Percentiles rank a stretch among this genome's conserved stretches.
These are phyloP conservation scores for Coilia nasus DNA, from an alignment of 2,797 vertebrate species.

Conservation along the genomic window DNA sequence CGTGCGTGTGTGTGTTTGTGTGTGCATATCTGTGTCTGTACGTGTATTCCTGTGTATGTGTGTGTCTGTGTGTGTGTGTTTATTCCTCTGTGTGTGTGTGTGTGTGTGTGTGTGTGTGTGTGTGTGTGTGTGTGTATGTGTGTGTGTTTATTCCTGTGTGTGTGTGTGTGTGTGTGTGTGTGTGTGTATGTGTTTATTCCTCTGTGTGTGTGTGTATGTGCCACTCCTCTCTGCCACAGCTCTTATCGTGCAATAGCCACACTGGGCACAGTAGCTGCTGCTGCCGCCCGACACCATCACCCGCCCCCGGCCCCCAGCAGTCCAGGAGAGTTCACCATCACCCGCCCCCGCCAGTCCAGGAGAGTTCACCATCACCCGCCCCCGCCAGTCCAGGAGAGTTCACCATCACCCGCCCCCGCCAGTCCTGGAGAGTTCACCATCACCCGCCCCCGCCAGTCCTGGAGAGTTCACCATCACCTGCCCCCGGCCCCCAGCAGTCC, in stretches of 20 bases:
- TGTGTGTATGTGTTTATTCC: too few relatives aligned
- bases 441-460: too few relatives aligned
- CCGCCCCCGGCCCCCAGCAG: too few relatives aligned
- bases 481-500: neutral
- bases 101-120: neutral
- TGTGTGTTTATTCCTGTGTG: slow-evolving; percentile 34
- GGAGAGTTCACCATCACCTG: neutral
- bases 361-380: too few relatives aligned
- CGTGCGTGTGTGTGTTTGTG: neutral
- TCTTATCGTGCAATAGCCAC: neutral
- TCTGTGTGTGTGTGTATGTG: too few relatives aligned
- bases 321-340: too few relatives aligned
- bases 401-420: neutral
- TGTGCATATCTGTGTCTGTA: slow-evolving; percentile 36
- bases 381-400: too few relatives aligned
- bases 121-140: neutral
- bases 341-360: neutral
- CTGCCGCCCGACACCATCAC: neutral
- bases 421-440: too few relatives aligned
- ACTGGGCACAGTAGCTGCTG: neutral
- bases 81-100: too few relatives aligned
- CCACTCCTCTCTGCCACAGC: neutral
- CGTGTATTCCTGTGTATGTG: too few relatives aligned
- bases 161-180: too few relatives aligned
- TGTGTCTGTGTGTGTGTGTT: too few relatives aligned